phyloP scores from a whole-genome alignment of 2,797 vertebrate genomes.

The Telmatherina bonti region DNA sequence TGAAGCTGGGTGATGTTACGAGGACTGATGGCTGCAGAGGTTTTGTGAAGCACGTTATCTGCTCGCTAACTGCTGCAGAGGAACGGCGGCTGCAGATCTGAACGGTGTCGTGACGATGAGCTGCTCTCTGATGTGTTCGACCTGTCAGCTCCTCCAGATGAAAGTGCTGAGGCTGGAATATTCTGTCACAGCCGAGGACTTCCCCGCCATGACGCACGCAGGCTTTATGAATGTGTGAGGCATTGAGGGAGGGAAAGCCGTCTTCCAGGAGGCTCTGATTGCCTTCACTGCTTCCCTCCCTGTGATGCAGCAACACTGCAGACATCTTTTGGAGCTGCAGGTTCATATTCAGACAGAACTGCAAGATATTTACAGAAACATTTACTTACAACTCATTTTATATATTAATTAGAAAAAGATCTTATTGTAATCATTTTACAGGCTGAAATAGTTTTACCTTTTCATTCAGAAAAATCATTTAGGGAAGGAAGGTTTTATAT shows the following conservation, averaged over 20 bases:
- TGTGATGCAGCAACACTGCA: slow-evolving; percentile 11
- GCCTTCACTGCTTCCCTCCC: slow-evolving; percentile 27
- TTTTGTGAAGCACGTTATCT: slow-evolving; percentile 24
- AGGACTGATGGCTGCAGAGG: slow-evolving; percentile 22
- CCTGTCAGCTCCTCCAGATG: slow-evolving; percentile 37
- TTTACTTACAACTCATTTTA: too few species aligned
- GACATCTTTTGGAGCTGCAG: neutral
- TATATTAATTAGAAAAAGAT: too few species aligned
- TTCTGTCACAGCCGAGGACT: slow-evolving; percentile 33
- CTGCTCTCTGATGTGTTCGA: slow-evolving; percentile 20
- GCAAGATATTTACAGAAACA: neutral
- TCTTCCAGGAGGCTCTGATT: slow-evolving; percentile 41
- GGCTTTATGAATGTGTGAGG: slow-evolving; percentile 37
- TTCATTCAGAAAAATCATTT: too few species aligned
- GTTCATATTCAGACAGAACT: neutral
- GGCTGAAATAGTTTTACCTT: too few species aligned
- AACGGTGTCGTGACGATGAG: slow-evolving; percentile 21
- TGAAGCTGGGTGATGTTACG: neutral
- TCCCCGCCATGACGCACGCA: slow-evolving; percentile 59
- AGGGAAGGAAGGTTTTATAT: too few species aligned
- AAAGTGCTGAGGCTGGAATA: slow-evolving; percentile 55
- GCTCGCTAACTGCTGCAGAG: slow-evolving; percentile 18
- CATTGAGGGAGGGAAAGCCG: slow-evolving; percentile 30
- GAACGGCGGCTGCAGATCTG: slow-evolving; percentile 7
- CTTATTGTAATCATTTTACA: too few species aligned